Base-by-base conservation (phyloP, 2,113 vertebrate species). In the Nesoenas mayeri region DNA sequence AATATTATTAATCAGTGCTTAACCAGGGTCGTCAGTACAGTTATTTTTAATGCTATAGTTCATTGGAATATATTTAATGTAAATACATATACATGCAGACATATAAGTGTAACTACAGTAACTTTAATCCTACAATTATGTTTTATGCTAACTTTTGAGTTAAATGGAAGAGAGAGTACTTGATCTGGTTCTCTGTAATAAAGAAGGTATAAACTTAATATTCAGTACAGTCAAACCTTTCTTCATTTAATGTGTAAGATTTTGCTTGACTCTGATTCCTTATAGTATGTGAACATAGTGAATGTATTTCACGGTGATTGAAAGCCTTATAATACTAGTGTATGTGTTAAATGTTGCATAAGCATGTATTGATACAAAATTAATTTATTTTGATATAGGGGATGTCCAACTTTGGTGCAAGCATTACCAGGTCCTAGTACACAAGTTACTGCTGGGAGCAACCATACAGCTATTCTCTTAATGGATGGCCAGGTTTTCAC, bases 401-500 rank as follows among this genome's bases (percentile, higher is more conserved):
- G 99, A 57, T 99, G 99, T 96, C 99, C 99, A 44, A 99, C 99
- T 91, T 97, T 99, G 96, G 99, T 99, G 81, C 99, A 99, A 98
- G 98, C 99, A 36, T 98, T 99, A 42, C 99, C 99, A 34, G 98
- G 98, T 88, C 98, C 99, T 72, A 99, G 99, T 95, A 98, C 99
- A 22, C 99, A 99, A 97, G 99, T 99, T 85, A 99, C 99, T 54
- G 99, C 99, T 75, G 99, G 99, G 93, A 99, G 99, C 97, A 99
- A 99, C 97, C 99, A 99, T 96, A 99, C 99, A n/a, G 99, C 98
- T 32, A 98, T 99, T 84, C 99, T 99, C 47, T 98, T 99, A 96
- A 97, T 98, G 98, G 99, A 99, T 94, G 99, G 99, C 79, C 99
- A 99, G 92, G 99, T 99, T 94, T 99, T 99, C 97, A 99, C 99